These are phyloP conservation scores for Sturmia bella DNA, from an alignment of 2,888 invertebrate species.

Conservation along the genomic window DNA sequence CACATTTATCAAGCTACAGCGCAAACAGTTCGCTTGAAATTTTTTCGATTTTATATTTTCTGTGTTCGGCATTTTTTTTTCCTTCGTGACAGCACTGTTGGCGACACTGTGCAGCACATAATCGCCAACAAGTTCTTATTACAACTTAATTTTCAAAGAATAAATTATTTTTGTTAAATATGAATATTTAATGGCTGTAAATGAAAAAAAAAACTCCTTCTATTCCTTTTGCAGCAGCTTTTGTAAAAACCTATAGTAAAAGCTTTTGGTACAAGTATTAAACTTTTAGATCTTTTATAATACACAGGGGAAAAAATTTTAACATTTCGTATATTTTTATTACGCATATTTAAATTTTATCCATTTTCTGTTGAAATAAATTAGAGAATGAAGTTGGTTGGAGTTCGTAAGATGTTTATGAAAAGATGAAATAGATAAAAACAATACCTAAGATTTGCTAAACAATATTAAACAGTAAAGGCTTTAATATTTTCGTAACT, in stretches of 20 bases:
- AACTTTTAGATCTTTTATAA: no score
- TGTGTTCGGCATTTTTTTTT: no score
- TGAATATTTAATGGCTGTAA: background rate
- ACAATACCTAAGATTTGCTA: no score
- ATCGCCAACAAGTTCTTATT: background rate
- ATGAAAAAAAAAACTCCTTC: slow-evolving; percentile 2
- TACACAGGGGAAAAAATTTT: background rate
- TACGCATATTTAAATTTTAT: background rate
- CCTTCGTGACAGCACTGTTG: no score
- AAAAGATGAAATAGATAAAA: no score
- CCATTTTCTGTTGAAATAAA: no score
- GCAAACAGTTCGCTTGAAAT: no score
- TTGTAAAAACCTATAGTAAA: slow-evolving; percentile 1
- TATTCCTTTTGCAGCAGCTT: background rate
- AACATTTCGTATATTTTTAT: slow-evolving; percentile 2
- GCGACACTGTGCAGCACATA: background rate
- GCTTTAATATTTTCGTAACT: no score
- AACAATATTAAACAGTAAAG: no score
- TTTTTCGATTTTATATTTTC: no score
- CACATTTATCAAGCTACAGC: no score
- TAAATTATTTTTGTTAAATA: slow-evolving; percentile 10
- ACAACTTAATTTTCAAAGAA: background rate
- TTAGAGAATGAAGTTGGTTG: background rate
- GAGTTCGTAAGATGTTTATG: no score
- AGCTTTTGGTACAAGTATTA: background rate